phyloP scores from a whole-genome alignment of 2,113 vertebrate species.

The Sprattus sprattus region DNA sequence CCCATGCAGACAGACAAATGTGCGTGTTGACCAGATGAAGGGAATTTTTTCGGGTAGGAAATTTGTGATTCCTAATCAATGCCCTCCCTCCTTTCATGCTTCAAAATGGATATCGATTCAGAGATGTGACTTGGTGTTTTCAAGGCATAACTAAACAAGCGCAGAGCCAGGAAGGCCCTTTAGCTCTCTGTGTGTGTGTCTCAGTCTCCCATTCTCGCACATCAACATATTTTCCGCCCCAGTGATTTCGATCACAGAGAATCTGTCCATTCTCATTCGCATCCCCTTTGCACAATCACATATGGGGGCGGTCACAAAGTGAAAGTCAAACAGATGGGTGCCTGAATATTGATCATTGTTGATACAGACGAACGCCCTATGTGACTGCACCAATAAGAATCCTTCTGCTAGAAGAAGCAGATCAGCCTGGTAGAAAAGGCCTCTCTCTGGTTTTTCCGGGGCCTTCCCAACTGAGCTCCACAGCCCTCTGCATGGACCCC shows the following conservation, averaged over 20 bases:
- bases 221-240: neutral
- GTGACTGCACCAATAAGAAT: neutral
- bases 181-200: no score
- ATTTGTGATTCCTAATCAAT: slow-evolving; percentile 3
- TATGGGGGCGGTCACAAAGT: neutral
- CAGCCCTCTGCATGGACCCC: neutral
- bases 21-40: slow-evolving; percentile 5
- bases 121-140: neutral
- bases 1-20: neutral
- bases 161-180: neutral
- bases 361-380: neutral
- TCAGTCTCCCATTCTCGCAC: neutral
- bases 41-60: neutral
- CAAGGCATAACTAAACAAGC: neutral
- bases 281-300: neutral
- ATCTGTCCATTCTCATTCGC: neutral
- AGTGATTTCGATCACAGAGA: neutral
- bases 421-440: neutral
- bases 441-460: neutral
- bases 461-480: neutral
- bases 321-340: slow-evolving; percentile 1
- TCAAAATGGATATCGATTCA: neutral
- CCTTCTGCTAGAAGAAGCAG: neutral
- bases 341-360: slow-evolving; percentile 13
- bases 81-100: neutral